Base-by-base conservation (phyloP, 2,888 invertebrate genomes). In the Steinernema carpocapsae region DNA sequence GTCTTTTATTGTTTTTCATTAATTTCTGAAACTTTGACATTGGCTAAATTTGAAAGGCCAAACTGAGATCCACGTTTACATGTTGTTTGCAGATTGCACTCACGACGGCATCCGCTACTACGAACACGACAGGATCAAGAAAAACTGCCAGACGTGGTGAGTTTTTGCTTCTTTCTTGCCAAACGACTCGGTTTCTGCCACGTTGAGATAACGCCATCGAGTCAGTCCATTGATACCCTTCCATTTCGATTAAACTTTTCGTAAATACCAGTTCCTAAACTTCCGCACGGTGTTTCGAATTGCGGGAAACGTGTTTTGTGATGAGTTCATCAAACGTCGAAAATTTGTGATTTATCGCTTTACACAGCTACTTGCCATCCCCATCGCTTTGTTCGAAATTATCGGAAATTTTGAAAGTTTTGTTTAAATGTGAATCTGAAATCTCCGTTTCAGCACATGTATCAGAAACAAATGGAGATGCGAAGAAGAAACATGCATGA, bases 401-500 rank as follows among this genome's bases (percentile, higher is more conserved):
- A 37, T 37, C 10, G 3, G 48, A 17, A 48, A 4, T 48, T 48
- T 48, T 43, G 14, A 43, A 43, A 7, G 14, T 43, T 14, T 14
- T 37, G 6, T 48, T 37, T 43, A 14, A 43, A 43, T 14, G 43
- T n/a, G n/a, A n/a, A n/a, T n/a, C n/a, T n/a, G n/a, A n/a, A n/a
- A 43, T 43, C 14, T 14, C 43, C 43, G 48, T 78, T 82, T 12
- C 87, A 90, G 90, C 84, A 89, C 88, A 45, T 91, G 90, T n/a
- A 79, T 84, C 24, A 77, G 81, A 51, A 82, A 84, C 74, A 77
- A 83, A 17, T 85, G 85, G 74, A 82, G 84, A 42, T 88, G 88
- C 32, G 90, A 91, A 76, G 94, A 88, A 92, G 92, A 93, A 79
- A 89, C 91, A 1, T 96, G 96, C 86, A 88, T 96, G 17, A 91